phyloP scores from a whole-genome alignment of 2,888 invertebrate genomes.

The Polydrusus tereticollis region DNA sequence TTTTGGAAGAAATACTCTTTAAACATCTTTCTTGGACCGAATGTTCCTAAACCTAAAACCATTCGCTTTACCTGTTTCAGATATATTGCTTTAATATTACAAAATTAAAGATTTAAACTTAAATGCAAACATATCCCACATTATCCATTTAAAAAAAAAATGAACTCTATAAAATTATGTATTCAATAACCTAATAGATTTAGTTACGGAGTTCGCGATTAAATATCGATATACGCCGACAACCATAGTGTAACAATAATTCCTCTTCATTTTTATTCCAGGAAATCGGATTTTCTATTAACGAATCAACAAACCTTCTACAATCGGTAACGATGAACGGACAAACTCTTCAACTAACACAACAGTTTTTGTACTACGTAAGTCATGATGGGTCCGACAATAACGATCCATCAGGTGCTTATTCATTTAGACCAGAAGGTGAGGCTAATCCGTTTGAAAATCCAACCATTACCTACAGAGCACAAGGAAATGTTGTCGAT shows the following conservation, averaged over 20 bases:
- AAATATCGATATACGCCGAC: too few species aligned
- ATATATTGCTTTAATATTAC: too few species aligned
- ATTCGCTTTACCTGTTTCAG: too few species aligned
- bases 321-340: slow-evolving; percentile 68
- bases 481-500: slow-evolving; percentile 52
- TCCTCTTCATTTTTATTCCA: slow-evolving; percentile 38
- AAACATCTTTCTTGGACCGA: too few species aligned
- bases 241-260: not conserved
- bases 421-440: slow-evolving; percentile 81
- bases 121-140: too few species aligned
- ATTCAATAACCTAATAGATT: too few species aligned
- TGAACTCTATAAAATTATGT: too few species aligned
- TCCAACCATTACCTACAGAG: slow-evolving; percentile 31
- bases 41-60: too few species aligned
- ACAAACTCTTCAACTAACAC: slow-evolving; percentile 66
- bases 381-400: slow-evolving; percentile 75
- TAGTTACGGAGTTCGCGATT: too few species aligned
- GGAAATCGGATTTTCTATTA: slow-evolving; percentile 67
- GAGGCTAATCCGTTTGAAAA: slow-evolving; percentile 44
- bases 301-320: slow-evolving; percentile 71
- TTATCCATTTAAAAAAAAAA: too few species aligned
- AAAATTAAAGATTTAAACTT: too few species aligned
- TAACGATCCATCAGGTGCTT: slow-evolving; percentile 87
- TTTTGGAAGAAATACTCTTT: too few species aligned
- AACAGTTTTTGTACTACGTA: slow-evolving; percentile 80